Conservation (phyloP, 2,113 vertebrate species). For the Phycodurus eques region DNA sequence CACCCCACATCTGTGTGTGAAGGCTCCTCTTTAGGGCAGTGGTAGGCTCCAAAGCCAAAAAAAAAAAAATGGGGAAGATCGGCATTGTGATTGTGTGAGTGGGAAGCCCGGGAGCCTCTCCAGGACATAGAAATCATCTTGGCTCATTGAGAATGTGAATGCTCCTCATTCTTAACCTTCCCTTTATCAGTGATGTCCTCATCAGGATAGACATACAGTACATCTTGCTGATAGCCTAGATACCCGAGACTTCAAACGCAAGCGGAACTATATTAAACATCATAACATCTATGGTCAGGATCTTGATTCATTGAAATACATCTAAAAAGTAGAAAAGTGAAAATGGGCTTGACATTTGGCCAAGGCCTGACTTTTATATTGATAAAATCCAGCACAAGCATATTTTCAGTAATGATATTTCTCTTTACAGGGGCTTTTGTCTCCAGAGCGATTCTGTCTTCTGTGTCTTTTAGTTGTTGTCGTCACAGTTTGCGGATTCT, state of each 20-base stretch:
- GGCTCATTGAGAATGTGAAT: constrained; percentile 40
- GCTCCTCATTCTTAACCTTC: constrained; percentile 52
- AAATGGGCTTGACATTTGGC: constrained; percentile 9
- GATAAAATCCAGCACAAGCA: constrained; percentile 42
- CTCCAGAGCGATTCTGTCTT: constrained; percentile 30
- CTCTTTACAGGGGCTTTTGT: constrained; percentile 18
- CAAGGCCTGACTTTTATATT: constrained; percentile 36
- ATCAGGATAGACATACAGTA: constrained; percentile 46
- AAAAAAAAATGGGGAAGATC: constrained; percentile 44
- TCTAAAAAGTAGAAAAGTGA: constrained; percentile 11
- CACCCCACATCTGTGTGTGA: constrained; percentile 70
- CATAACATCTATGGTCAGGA: constrained; percentile 22
- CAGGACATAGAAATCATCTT: constrained; percentile 28
- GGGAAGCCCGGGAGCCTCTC: constrained; percentile 47
- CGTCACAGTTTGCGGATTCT: constrained; percentile 23
- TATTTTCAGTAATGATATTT: constrained; percentile 34
- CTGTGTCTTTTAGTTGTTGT: constrained; percentile 32
- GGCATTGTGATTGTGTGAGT: constrained; percentile 48
- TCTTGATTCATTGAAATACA: constrained; percentile 19
- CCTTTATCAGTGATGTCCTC: constrained; percentile 60
- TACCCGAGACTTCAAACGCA: constrained; percentile 24
- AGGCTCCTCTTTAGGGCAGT: constrained; percentile 45
- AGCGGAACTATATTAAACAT: constrained; percentile 41
- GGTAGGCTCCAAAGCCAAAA: constrained; percentile 11
- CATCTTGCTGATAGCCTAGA: constrained; percentile 44